These are phyloP conservation scores for Sebastes wilsoni DNA, from an alignment of 2,797 vertebrate genomes.

Conservation along the genomic window DNA sequence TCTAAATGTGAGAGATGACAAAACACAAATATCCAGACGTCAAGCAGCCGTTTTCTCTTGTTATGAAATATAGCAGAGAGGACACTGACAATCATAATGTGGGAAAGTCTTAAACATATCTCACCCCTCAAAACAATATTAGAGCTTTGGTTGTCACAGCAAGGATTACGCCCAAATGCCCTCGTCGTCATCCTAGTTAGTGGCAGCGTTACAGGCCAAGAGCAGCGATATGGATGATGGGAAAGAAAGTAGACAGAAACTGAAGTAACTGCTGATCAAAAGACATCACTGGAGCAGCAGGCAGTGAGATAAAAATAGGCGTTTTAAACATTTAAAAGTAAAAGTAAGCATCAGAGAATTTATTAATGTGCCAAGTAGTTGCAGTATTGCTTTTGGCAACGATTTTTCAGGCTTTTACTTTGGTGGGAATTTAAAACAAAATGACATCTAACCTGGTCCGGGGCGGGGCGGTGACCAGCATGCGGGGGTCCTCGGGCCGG, in stretches of 20 bases:
- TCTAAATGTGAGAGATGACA: slow-evolving; percentile 71
- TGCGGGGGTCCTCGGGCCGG: slow-evolving; percentile 80
- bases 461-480: slow-evolving; percentile 91
- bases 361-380: background rate
- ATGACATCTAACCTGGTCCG: slow-evolving; percentile 89
- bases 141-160: slow-evolving; percentile 93
- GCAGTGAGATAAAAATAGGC: background rate
- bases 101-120: slow-evolving; percentile 56
- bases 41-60: background rate
- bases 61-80: background rate
- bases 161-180: slow-evolving; percentile 97
- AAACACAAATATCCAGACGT: background rate
- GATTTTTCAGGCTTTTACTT: background rate
- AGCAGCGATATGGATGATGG: slow-evolving; percentile 72
- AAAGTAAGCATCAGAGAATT: background rate
- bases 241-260: slow-evolving; percentile 66
- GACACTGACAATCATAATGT: background rate
- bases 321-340: background rate
- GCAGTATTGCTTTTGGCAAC: background rate
- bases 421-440: background rate
- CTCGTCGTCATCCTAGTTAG: slow-evolving; percentile 96
- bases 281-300: background rate
- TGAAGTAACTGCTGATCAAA: slow-evolving; percentile 24
- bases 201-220: slow-evolving; percentile 64
- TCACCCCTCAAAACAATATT: slow-evolving; percentile 96